These are phyloP conservation scores for Glaucidium brasilianum DNA, from an alignment of 2,113 vertebrate species.

Conservation along the genomic window DNA sequence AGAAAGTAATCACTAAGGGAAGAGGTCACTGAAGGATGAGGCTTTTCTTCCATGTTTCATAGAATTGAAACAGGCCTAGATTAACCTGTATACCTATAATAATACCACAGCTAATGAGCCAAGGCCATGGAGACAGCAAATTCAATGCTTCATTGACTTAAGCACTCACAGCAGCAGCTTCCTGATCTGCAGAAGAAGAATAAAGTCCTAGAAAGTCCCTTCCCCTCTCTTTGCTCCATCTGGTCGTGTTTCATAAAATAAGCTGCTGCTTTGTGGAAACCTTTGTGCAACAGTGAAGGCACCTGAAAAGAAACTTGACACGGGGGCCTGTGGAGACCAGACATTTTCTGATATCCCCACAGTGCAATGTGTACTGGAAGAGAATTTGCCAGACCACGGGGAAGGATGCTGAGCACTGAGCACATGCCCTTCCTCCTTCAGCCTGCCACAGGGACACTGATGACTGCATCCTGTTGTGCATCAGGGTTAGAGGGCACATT, in stretches of 20 bases:
- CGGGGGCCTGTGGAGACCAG: background rate
- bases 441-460: background rate
- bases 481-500: background rate
- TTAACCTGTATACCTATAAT: background rate
- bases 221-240: background rate
- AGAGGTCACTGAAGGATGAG: background rate
- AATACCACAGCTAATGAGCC: background rate
- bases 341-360: background rate
- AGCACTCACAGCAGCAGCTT: background rate
- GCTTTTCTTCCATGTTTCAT: background rate
- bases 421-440: background rate
- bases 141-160: conserved; percentile 2
- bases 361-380: background rate
- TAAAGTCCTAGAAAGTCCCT: background rate
- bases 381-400: background rate
- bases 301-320: background rate
- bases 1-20: background rate
- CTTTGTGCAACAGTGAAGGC: background rate
- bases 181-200: background rate
- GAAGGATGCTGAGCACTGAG: background rate
- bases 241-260: background rate
- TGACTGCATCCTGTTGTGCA: background rate
- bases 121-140: background rate
- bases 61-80: background rate
- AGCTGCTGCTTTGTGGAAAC: background rate